These are phyloP conservation scores for Drosophila baimaii DNA, from an alignment of 1,140 invertebrate species.

Conservation along the genomic window DNA sequence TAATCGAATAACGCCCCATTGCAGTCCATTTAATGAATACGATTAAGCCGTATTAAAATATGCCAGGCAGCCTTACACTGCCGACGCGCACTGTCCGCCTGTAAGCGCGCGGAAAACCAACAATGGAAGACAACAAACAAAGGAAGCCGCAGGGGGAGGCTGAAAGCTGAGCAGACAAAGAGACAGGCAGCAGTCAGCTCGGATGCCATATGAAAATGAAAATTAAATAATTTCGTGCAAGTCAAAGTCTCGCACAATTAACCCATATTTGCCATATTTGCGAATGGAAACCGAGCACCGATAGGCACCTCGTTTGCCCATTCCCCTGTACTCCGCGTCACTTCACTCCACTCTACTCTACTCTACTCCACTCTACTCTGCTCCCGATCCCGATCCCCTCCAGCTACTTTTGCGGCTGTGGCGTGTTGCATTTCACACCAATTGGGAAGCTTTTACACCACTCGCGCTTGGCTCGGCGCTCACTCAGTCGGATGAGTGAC, in stretches of 20 bases:
- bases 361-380: not conserved
- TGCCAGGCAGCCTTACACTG: constrained; percentile 4
- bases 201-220: constrained; percentile 32
- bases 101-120: constrained; percentile 27
- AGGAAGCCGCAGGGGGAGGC: not conserved
- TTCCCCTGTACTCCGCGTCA: not conserved
- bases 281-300: constrained; percentile 52
- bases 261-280: constrained; percentile 68
- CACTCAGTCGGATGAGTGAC: constrained; percentile 79
- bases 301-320: constrained; percentile 16
- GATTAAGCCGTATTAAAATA: constrained; percentile 13
- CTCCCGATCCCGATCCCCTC: constrained; percentile 4
- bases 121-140: constrained; percentile 33
- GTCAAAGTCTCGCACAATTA: constrained; percentile 77
- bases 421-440: constrained; percentile 82
- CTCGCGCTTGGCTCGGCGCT: constrained; percentile 70
- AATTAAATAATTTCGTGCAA: constrained; percentile 68
- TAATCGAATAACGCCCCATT: constrained; percentile 11
- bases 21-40: not conserved
- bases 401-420: constrained; percentile 25
- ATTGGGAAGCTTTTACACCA: constrained; percentile 59
- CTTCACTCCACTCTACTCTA: not conserved
- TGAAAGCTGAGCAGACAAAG: constrained; percentile 5
- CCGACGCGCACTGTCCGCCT: constrained; percentile 3
- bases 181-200: constrained; percentile 1